Evolutionary conservation across 2,797 vertebrate species (phyloP).

Genomic region (Parambassis ranga): DNA sequence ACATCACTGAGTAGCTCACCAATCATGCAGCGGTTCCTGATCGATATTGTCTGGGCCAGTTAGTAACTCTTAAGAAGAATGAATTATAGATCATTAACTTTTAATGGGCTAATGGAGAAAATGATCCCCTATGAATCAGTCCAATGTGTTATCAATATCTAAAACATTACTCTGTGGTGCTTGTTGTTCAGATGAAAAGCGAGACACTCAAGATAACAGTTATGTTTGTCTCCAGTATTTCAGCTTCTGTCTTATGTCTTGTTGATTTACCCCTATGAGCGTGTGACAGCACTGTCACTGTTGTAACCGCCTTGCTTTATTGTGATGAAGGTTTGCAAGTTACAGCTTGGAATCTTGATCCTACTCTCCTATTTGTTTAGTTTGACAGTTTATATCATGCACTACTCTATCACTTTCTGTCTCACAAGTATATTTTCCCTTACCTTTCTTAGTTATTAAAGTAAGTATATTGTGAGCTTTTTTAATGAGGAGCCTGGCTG

Average conservation of each 20-base stretch:
- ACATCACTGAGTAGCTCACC: constrained; percentile 14
- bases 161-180: neutral
- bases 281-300: neutral
- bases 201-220: neutral
- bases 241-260: neutral
- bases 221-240: constrained; percentile 9
- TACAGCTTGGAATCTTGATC: too few relatives aligned
- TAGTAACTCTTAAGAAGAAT: constrained; percentile 21
- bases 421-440: too few relatives aligned
- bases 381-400: too few relatives aligned
- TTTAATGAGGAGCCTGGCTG: too few relatives aligned
- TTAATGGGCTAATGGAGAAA: constrained; percentile 28
- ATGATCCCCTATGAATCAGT: constrained; percentile 18
- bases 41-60: constrained; percentile 38
- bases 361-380: too few relatives aligned
- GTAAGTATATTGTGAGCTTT: too few relatives aligned
- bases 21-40: constrained; percentile 22
- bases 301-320: neutral
- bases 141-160: constrained; percentile 9
- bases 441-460: too few relatives aligned
- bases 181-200: neutral
- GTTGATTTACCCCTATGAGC: constrained; percentile 6
- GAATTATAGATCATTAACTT: constrained; percentile 47
- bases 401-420: too few relatives aligned
- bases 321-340: too few relatives aligned